phyloP scores from a whole-genome alignment of 2,888 invertebrate genomes.

The Cataglyphis rosenhaueri region DNA sequence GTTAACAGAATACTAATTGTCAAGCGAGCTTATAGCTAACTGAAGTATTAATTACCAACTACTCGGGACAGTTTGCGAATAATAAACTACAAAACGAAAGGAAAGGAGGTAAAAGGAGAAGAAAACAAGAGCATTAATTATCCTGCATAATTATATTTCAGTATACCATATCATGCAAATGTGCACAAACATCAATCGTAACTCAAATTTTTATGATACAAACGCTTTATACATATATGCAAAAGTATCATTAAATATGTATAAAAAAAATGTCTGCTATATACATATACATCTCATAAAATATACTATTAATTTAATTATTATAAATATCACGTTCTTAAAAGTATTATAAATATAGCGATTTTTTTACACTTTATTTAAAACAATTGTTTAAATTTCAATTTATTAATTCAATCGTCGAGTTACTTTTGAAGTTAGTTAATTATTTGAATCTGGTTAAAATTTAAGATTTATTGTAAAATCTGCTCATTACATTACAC shows the following conservation, averaged over 20 bases:
- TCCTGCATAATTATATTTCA: slow-evolving; percentile 30
- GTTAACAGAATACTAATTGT: slow-evolving; percentile 42
- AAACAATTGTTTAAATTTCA: not conserved
- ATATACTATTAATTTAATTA: not conserved
- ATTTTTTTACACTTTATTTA: not conserved
- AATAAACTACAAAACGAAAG: slow-evolving; percentile 22
- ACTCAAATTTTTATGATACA: not conserved
- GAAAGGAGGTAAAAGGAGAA: slow-evolving; percentile 4
- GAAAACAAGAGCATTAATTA: slow-evolving; percentile 57
- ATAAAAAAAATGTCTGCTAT: not conserved
- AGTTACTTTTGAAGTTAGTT: not conserved
- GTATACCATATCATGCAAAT: not conserved
- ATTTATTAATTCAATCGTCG: not conserved
- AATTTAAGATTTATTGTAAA: not conserved
- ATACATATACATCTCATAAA: not conserved
- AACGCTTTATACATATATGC: not conserved
- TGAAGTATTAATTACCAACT: slow-evolving; percentile 43
- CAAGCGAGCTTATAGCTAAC: slow-evolving; percentile 23
- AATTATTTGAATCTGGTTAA: not conserved
- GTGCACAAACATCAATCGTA: not conserved
- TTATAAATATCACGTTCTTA: not conserved
- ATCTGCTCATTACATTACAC: not conserved
- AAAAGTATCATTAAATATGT: not conserved
- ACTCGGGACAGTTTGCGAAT: slow-evolving; percentile 36
- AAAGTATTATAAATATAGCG: not conserved